phyloP scores from a whole-genome alignment of 2,888 invertebrate genomes.

The Macaria liturata region DNA sequence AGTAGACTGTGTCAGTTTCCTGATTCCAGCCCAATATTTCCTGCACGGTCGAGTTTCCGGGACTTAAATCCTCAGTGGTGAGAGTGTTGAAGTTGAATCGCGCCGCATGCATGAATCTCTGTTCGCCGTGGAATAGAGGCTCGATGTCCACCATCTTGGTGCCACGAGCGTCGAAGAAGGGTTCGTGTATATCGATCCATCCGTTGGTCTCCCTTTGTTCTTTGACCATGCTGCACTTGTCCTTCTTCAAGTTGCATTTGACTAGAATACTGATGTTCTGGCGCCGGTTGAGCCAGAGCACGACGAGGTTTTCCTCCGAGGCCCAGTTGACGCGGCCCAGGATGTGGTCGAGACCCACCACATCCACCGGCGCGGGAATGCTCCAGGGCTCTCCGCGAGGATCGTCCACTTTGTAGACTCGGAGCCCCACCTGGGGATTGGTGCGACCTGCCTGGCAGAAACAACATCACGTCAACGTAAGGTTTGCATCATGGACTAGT shows the following conservation, averaged over 20 bases:
- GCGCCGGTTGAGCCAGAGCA: slow-evolving; percentile 93
- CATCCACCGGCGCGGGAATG: slow-evolving; percentile 79
- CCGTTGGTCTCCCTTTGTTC: slow-evolving; percentile 84
- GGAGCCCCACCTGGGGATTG: slow-evolving; percentile 88
- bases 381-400: slow-evolving; percentile 55
- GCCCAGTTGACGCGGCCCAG: slow-evolving; percentile 90
- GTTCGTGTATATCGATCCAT: slow-evolving; percentile 86
- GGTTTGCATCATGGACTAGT: background rate
- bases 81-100: slow-evolving; percentile 58
- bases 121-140: slow-evolving; percentile 56
- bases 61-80: slow-evolving; percentile 72
- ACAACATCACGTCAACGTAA: slow-evolving; percentile 20
- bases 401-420: slow-evolving; percentile 80
- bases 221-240: slow-evolving; percentile 68
- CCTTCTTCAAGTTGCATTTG: slow-evolving; percentile 77
- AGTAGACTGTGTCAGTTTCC: slow-evolving; percentile 84
- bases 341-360: slow-evolving; percentile 85
- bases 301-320: slow-evolving; percentile 85
- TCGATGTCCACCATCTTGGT: slow-evolving; percentile 71
- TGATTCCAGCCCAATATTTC: slow-evolving; percentile 85
- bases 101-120: slow-evolving; percentile 74
- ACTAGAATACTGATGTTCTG: slow-evolving; percentile 88
- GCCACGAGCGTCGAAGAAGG: slow-evolving; percentile 77
- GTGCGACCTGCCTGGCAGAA: slow-evolving; percentile 85
- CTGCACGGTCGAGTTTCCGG: slow-evolving; percentile 84